phyloP scores from a whole-genome alignment of 2,113 vertebrate species.

The Chloropsis cyanopogon region DNA sequence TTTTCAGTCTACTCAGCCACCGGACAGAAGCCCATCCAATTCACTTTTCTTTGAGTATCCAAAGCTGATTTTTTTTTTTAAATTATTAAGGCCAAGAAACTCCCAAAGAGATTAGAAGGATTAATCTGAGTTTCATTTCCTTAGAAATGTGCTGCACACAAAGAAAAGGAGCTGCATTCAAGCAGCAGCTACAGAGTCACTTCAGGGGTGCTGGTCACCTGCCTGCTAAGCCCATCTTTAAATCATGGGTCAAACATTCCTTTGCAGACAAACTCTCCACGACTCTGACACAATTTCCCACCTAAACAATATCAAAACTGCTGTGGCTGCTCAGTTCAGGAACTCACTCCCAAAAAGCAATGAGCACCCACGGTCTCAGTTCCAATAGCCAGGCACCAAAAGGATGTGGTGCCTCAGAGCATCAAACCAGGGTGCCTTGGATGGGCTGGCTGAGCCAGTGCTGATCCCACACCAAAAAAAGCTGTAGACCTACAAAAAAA shows the following conservation, averaged over 20 bases:
- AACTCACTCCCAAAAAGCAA: neutral
- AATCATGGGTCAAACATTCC: neutral
- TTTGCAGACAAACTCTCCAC: neutral
- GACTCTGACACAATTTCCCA: neutral
- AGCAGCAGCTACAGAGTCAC: neutral
- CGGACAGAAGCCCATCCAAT: neutral
- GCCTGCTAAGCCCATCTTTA: neutral
- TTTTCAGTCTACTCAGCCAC: neutral
- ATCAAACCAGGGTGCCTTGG: neutral
- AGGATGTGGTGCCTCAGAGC: neutral
- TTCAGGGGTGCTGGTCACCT: neutral
- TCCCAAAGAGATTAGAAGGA: neutral
- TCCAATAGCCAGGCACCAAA: neutral
- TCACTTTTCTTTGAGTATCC: neutral
- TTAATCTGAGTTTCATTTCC: conserved; percentile 3
- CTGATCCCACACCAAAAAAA: neutral
- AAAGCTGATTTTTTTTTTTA: neutral
- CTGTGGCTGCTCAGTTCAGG: neutral
- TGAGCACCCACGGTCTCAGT: neutral
- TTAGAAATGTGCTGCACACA: neutral
- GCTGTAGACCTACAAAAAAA: neutral
- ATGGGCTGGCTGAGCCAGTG: accelerated
- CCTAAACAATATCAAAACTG: neutral
- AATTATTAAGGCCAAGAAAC: neutral
- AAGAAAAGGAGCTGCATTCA: neutral